phyloP scores from a whole-genome alignment of 2,888 invertebrate species.

The Epicampocera succincta region DNA sequence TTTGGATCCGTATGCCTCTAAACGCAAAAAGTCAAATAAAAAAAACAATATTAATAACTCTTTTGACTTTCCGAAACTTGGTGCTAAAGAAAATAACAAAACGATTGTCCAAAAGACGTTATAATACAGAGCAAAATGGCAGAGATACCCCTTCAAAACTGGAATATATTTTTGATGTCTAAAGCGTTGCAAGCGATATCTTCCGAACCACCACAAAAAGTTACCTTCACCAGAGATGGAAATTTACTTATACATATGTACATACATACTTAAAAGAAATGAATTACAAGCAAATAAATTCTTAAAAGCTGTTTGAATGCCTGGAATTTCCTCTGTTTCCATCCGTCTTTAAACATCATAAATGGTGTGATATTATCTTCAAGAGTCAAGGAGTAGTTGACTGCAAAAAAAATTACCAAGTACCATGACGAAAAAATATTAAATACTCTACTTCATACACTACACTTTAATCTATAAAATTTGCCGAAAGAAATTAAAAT shows the following conservation, averaged over 20 bases:
- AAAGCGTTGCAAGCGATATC: constrained; percentile 10
- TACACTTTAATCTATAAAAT: not conserved
- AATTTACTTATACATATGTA: constrained; percentile 19
- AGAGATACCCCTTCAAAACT: constrained; percentile 7
- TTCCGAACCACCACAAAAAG: not conserved
- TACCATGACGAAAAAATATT: not conserved
- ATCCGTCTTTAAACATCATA: not conserved
- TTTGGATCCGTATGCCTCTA: not conserved
- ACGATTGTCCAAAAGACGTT: not conserved
- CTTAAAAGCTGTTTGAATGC: not conserved
- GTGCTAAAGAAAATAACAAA: no score
- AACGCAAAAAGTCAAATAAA: no score
- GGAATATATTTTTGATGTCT: constrained; percentile 8
- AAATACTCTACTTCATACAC: not conserved
- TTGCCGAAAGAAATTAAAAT: not conserved
- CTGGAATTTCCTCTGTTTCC: not conserved
- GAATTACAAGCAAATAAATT: constrained; percentile 1
- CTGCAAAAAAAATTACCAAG: not conserved
- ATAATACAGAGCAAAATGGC: not conserved
- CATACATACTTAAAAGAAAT: not conserved
- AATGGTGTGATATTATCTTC: constrained; percentile 6
- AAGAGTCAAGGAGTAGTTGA: not conserved
- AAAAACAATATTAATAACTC: no score
- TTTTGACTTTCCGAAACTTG: no score
- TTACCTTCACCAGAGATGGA: constrained; percentile 1